These are phyloP conservation scores for Latrodectus hesperus DNA, from an alignment of 2,888 invertebrate species.

Conservation along the genomic window DNA sequence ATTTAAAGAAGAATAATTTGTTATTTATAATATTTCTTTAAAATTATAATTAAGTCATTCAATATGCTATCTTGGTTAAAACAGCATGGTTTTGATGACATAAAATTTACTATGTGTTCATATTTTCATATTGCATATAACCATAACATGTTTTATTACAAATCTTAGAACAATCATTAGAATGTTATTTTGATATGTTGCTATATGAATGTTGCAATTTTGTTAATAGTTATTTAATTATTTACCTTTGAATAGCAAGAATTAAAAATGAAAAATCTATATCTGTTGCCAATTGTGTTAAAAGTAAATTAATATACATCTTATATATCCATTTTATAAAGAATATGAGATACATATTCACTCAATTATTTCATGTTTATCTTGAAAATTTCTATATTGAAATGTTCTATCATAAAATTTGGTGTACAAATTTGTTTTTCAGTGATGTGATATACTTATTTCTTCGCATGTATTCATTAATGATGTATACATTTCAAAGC, in stretches of 20 bases:
- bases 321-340: background rate
- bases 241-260: background rate
- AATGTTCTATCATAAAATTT: background rate
- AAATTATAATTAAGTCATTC: too few species aligned
- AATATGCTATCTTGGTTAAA: background rate
- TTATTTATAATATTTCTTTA: too few species aligned
- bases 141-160: constrained; percentile 41
- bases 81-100: constrained; percentile 9
- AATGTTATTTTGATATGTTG: constrained; percentile 64
- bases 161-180: constrained; percentile 49
- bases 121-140: constrained; percentile 37
- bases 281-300: background rate
- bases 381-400: background rate
- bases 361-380: background rate
- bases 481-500: background rate
- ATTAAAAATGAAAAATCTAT: background rate
- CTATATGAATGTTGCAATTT: constrained; percentile 53
- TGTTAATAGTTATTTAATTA: background rate
- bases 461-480: background rate
- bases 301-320: background rate
- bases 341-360: background rate
- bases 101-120: constrained; percentile 58
- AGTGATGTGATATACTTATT: background rate
- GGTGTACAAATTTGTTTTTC: background rate
- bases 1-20: too few species aligned